Percentiles rank a stretch among this genome's conserved stretches.
phyloP scores from a whole-genome alignment of 2,888 invertebrate species.

The Invenusta paracnida region DNA sequence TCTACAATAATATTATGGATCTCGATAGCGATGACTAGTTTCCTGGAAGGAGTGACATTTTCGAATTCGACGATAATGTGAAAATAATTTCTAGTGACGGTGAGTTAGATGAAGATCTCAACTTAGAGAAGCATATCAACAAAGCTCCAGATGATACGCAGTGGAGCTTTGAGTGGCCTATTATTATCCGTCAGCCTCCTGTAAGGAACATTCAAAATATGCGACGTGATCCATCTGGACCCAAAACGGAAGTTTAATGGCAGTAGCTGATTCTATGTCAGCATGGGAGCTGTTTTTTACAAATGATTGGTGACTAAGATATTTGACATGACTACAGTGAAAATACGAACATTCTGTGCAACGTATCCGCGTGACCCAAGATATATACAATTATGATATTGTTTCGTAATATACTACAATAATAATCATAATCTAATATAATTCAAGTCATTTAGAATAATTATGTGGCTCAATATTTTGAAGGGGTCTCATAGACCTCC shows the following conservation, averaged over 20 bases:
- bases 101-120: conserved; percentile 25
- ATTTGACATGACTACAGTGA: conserved; percentile 13
- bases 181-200: conserved; percentile 23
- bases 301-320: conserved; percentile 12
- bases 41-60: conserved; percentile 6
- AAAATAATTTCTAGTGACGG: neutral
- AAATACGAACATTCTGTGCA: conserved; percentile 27
- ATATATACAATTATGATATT: neutral
- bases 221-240: conserved; percentile 7
- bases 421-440: neutral
- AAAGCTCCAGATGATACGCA: conserved; percentile 23
- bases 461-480: neutral
- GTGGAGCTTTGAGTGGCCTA: conserved; percentile 11
- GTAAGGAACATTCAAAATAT: conserved; percentile 14
- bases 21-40: conserved; percentile 13
- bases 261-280: conserved; percentile 16
- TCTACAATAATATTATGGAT: neutral
- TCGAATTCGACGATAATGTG: neutral
- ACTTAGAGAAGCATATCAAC: neutral
- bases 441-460: neutral
- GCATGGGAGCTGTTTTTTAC: conserved; percentile 23
- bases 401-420: neutral
- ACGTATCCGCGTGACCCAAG: neutral
- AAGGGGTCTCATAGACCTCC: neutral
- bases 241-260: neutral